Evolutionary conservation across 2,113 vertebrate genomes (phyloP).

Genomic region (Orthonyx spaldingii): DNA sequence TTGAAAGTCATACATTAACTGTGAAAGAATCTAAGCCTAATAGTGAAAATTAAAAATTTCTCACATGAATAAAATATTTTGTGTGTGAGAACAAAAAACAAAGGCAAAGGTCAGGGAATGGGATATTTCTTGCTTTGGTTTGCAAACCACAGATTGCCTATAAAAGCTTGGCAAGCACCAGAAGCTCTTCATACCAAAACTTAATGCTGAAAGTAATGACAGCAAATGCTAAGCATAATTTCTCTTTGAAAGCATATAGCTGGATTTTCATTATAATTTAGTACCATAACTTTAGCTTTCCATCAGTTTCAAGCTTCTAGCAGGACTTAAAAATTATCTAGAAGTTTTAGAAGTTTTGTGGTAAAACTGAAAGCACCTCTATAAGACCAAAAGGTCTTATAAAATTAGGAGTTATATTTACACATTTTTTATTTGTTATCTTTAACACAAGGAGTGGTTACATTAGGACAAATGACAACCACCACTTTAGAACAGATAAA

Average conservation of each 20-base stretch:
- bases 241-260: not conserved
- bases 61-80: not conserved
- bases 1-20: not conserved
- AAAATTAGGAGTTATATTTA: not conserved
- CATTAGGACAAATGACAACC: not conserved
- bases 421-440: not conserved
- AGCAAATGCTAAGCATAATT: not conserved
- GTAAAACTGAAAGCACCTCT: not conserved
- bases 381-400: not conserved
- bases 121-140: not conserved
- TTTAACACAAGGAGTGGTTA: not conserved
- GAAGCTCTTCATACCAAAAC: not conserved
- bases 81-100: not conserved
- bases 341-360: not conserved
- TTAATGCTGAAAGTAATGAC: not conserved
- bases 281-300: not conserved
- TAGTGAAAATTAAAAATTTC: not conserved
- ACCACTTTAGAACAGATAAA: not conserved
- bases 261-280: not conserved
- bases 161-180: not conserved
- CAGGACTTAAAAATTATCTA: not conserved
- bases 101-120: not conserved
- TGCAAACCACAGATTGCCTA: not conserved
- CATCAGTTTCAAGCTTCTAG: not conserved
- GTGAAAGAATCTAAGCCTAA: not conserved